Conservation (phyloP, 2,888 invertebrate species). For the Fragum whitleyi region DNA sequence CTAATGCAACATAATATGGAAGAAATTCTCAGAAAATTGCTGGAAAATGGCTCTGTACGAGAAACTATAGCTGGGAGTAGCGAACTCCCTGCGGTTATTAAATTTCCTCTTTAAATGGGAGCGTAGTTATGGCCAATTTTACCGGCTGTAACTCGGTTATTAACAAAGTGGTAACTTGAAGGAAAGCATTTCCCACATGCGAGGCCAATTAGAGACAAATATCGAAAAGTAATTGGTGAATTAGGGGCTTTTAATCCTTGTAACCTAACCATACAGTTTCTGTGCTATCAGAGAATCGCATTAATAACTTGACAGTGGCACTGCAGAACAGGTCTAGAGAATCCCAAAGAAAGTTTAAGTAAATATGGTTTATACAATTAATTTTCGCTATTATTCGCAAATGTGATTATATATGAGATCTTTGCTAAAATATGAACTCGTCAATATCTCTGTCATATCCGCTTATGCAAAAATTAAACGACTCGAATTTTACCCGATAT, state of each 20-base stretch:
- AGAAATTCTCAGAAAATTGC: conserved; percentile 66
- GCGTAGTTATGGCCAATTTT: conserved; percentile 50
- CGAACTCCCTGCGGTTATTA: conserved; percentile 47
- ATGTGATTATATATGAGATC: no score
- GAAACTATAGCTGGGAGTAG: conserved; percentile 19
- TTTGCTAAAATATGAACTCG: no score
- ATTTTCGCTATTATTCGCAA: no score
- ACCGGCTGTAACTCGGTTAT: conserved; percentile 55
- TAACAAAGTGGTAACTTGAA: conserved; percentile 45
- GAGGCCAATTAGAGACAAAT: conserved; percentile 60
- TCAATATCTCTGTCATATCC: no score
- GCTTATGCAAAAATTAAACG: no score
- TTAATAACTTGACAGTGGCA: no score
- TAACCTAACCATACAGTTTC: neutral
- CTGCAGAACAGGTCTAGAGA: no score
- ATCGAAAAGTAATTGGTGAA: conserved; percentile 60
- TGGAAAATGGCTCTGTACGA: conserved; percentile 48
- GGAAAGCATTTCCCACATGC: conserved; percentile 49
- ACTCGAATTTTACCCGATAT: no score
- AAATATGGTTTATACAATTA: no score
- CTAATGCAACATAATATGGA: conserved; percentile 63
- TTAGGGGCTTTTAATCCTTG: conserved; percentile 32
- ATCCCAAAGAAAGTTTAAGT: no score
- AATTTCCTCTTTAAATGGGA: conserved; percentile 62
- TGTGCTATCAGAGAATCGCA: no score